A percentile compares a stretch with the other conserved stretches of the same genome.
Conservation (phyloP, 2,113 vertebrate species). For the Salvelinus fontinalis region DNA sequence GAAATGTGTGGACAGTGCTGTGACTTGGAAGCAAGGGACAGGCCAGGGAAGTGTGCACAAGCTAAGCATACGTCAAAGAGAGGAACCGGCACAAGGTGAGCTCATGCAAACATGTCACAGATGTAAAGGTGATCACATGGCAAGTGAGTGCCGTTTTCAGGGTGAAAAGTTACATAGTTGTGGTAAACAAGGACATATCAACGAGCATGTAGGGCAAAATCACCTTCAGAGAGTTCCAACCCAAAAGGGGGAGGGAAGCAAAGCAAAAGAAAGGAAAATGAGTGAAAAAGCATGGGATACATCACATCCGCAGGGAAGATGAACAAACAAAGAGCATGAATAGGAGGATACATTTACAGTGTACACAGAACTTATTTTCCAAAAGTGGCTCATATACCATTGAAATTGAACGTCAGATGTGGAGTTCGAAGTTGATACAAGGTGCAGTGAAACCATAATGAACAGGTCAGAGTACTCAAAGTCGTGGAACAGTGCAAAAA, state of each 20-base stretch:
- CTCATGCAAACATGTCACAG: background rate
- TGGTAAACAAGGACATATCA: background rate
- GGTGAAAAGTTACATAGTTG: background rate
- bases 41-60: background rate
- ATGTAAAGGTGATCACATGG: background rate
- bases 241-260: background rate
- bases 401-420: background rate
- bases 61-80: background rate
- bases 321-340: background rate
- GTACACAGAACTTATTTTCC: background rate
- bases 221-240: background rate
- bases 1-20: too few relatives aligned
- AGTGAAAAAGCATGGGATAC: background rate
- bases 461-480: background rate
- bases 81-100: background rate
- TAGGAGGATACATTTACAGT: background rate
- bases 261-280: background rate
- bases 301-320: constrained; percentile 5
- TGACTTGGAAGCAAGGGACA: too few relatives aligned
- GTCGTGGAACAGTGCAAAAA: background rate
- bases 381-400: background rate
- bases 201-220: background rate
- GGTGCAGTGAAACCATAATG: constrained; percentile 15
- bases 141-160: background rate
- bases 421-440: constrained; percentile 12